Base-by-base conservation (phyloP, 2,888 invertebrate species). In the Orchestes rusci region DNA sequence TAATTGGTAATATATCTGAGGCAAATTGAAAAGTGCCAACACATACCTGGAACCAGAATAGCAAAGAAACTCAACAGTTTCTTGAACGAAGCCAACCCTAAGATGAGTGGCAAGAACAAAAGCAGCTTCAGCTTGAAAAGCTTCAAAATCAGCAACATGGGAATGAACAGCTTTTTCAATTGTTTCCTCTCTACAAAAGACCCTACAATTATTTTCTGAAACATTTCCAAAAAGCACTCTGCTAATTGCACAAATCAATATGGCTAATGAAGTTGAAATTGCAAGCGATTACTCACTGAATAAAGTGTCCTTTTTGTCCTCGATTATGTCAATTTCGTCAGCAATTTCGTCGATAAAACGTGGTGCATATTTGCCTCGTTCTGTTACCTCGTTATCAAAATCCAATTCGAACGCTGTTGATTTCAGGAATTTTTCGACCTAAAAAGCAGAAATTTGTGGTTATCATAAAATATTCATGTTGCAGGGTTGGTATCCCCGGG, bases 71-170 rank as follows among this genome's bases (percentile, higher is more conserved):
- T 85, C 1, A 89, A 74, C 65, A 89, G 76, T 61, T 89, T 89
- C 70, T 89, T 88, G 62, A 89, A 84, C 37, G 89, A 88, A 18
- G 82, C 88, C 53, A 89, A 72, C 2, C 89, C 89, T 34, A 89
- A 73, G 53, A 89, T 87, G 54, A 89, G 74, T 1, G 89, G 89
- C 66, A 89, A 68, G 73, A 89, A 87, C 3, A 89, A 72, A 2
- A 89, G 71, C 39, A 89, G 71, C 63, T 89, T 89, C 63, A 89
- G 63, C 69, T 89, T 89, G 75, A 89, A 89, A 56, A 89, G 71
- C 69, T 89, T 89, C 54, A 89, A 66, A 53, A 89, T 81, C 57
- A 89, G 69, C 60, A 89, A 69, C 74, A 89, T 76, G 0, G 89
- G 89, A 51, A 89, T 84, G 61, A 89, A 80, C 31, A 89, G 73